Evolutionary conservation across 2,888 invertebrate genomes (phyloP), one percentile per base, ranked within the genome.

Genomic region (Apamea anceps): DNA sequence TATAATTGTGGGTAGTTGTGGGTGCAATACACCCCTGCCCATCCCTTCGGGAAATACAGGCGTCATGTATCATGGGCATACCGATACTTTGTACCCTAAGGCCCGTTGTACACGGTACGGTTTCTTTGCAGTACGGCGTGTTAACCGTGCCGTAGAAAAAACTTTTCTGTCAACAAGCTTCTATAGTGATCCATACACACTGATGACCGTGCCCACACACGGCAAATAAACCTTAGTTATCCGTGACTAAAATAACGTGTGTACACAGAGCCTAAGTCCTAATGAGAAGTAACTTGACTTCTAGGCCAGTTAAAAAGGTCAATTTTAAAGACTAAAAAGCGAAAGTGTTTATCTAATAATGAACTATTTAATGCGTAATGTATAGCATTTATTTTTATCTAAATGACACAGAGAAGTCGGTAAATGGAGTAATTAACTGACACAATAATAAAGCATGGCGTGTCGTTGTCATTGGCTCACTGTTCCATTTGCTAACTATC

Each of bases 361-460:
- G 25, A 63, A 70, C 32, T 28, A 37, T 45, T 37, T 37, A 25
- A 32, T 62, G 71, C 25, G 21, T 54, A 37, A 37, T 54, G 15
- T 63, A 37, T 48, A 73, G 73, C 73, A 84, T 84, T 79, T 74
- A 84, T 73, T 74, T 73, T 67, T 51, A 57, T 51, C 25, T 63
- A 2, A 63, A 72, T 68, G 15, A 57, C 48, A 68, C 7, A n/a
- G 62, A 70, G 2, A 18, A n/a, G 15, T 67, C 32, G 32, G 48
- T 83, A 37, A 72, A 73, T 79, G 63, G 60, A 82, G 32, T 45
- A 13, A 60, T 6, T 12, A 18, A 21, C 28, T 21, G 18, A 15
- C 13, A 2, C 13, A 32, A 54, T 54, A 15, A 32, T 63, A 54
- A 18, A 21, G 18, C 45, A 32, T 65, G 10, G 42, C 12, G 25